Evolutionary conservation across 2,113 vertebrate species (phyloP), one percentile per base, ranked within the genome.

Genomic region (Cervus canadensis): DNA sequence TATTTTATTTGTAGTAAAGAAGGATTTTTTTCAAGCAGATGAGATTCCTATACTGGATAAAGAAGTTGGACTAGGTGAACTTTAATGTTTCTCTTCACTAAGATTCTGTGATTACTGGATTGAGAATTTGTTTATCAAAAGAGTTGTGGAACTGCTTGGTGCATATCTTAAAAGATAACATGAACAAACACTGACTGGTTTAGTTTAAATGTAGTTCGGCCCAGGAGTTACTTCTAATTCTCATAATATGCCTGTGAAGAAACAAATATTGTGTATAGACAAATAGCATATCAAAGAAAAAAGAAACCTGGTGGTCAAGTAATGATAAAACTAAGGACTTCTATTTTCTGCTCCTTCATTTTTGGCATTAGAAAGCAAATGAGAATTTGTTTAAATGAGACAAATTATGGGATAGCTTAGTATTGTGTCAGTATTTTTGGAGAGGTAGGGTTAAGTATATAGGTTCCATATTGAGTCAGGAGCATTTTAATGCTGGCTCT

Each of bases 251-350:
- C 59, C 85, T 76, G 7, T 64, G 43, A 92, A 92, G 89, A 84
- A 86, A 52, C 15, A 89, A 81, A n/a, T 82, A 15, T 10, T 87
- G 10, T 76, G 6, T 76, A 30, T 43, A 48, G 43, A 91, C 40
- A 81, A 94, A 54, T 10, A 94, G 87, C 40, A 78, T 7, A 76
- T 33, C 21, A n/a, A 26, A 62, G 94, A 48, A 28, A 52, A 48
- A 52, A 78, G 54, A 86, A 50, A 25, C n/a, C 6, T 74, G 60
- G 17, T 89, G 33, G 15, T 45, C 16, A 84, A 59, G 14, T 71
- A 79, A 94, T 74, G 25, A 95, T 92, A 91, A 93, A 95, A 71
- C 52, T 12, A 16, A 94, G 81, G 33, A 43, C 64, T 95, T 93
- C 30, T 96, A 36, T 94, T 95, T 96, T 95, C 23, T 95, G 1